Evolutionary conservation across 2,888 invertebrate species (phyloP).

Genomic region (Thera britannica): DNA sequence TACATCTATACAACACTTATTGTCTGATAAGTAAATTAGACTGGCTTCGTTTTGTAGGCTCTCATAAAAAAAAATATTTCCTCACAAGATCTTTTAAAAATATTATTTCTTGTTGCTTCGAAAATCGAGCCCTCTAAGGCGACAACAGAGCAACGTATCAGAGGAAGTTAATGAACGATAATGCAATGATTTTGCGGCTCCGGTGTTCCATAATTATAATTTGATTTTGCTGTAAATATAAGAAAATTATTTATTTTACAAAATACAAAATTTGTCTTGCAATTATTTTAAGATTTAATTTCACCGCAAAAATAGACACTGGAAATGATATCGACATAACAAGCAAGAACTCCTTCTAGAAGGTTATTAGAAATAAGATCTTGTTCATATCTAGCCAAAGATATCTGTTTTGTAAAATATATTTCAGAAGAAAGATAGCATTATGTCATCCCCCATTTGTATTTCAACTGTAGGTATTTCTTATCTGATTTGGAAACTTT

Average conservation of each 20-base stretch:
- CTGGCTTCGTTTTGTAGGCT: no score
- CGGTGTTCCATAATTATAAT: constrained; percentile 49
- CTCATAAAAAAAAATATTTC: no score
- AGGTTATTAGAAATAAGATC: no score
- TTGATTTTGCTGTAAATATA: constrained; percentile 41
- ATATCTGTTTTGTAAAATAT: background rate
- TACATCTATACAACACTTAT: no score
- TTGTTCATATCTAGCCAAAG: no score
- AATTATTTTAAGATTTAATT: background rate
- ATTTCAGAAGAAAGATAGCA: constrained; percentile 5
- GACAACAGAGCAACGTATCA: constrained; percentile 71
- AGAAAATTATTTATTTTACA: constrained; percentile 17
- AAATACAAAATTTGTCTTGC: background rate
- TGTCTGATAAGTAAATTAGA: no score
- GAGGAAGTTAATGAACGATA: constrained; percentile 69
- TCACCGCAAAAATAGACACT: no score
- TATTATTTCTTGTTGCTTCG: background rate
- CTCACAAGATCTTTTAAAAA: no score
- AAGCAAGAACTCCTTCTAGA: no score
- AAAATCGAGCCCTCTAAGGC: constrained; percentile 38
- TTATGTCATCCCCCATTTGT: constrained; percentile 14
- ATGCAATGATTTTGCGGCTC: constrained; percentile 63
- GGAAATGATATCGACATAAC: no score
- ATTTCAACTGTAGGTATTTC: constrained; percentile 31
- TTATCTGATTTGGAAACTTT: constrained; percentile 43